Evolutionary conservation across 2,797 vertebrate species (phyloP).

Genomic region (Arnoldichthys spilopterus): DNA sequence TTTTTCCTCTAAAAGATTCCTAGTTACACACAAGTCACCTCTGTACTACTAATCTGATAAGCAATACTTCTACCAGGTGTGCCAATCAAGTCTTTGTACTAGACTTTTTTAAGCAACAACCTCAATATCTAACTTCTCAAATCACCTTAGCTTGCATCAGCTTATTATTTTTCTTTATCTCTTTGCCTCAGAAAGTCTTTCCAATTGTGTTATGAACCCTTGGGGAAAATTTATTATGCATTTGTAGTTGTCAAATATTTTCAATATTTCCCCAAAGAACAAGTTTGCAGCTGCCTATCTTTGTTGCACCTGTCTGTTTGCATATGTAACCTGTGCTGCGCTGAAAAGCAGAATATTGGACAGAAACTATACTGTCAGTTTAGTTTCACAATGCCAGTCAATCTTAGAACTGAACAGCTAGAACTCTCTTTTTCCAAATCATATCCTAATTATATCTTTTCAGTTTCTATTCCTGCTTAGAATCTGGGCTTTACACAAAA

Average conservation of each 20-base stretch:
- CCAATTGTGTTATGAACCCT: neutral
- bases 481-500: neutral
- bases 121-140: slow-evolving; percentile 1
- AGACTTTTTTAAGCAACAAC: slow-evolving; percentile 2
- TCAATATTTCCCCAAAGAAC: slow-evolving; percentile 1
- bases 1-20: neutral
- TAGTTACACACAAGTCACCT: neutral
- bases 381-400: slow-evolving; percentile 16
- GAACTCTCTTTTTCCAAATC: neutral
- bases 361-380: neutral
- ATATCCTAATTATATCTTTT: slow-evolving; percentile 6
- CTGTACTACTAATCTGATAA: neutral
- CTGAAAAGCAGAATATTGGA: neutral
- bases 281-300: neutral
- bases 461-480: neutral
- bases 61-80: neutral
- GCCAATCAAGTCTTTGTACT: neutral
- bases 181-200: neutral
- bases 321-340: neutral
- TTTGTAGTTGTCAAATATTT: slow-evolving; percentile 11
- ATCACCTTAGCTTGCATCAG: neutral
- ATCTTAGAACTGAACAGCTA: slow-evolving; percentile 3
- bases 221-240: neutral
- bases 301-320: slow-evolving; percentile 17
- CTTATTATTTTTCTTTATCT: slow-evolving; percentile 5